Conservation (phyloP, 2,113 vertebrate genomes). For the Bubo scandiacus region DNA sequence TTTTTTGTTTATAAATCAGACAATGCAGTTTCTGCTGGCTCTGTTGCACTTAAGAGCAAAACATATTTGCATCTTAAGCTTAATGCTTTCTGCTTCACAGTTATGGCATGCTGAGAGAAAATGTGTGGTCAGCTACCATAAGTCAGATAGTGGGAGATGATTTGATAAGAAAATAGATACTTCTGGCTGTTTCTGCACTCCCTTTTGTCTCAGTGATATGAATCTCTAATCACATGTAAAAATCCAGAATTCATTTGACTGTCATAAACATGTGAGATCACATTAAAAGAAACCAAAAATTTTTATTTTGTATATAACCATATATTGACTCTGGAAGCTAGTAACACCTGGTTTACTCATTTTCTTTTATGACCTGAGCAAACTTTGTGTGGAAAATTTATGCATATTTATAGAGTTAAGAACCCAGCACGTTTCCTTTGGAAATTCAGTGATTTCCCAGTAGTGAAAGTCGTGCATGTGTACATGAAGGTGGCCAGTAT, state of each 20-base stretch:
- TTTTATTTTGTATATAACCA: neutral
- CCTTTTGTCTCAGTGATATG: neutral
- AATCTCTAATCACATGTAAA: neutral
- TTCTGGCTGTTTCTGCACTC: neutral
- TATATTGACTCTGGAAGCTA: neutral
- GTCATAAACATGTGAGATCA: neutral
- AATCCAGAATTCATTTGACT: neutral
- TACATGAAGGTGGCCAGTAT: neutral
- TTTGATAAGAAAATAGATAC: neutral
- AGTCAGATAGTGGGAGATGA: neutral
- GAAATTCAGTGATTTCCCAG: slow-evolving; percentile 48
- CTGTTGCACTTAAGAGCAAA: neutral
- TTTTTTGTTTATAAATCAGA: neutral
- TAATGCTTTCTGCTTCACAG: neutral
- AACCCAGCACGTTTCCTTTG: neutral
- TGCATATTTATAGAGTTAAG: slow-evolving; percentile 33
- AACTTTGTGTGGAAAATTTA: neutral
- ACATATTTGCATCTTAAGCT: neutral
- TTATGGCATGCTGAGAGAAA: neutral
- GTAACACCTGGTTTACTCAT: neutral
- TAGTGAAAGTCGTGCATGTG: neutral
- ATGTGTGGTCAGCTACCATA: neutral
- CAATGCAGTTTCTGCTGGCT: neutral
- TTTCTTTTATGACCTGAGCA: neutral
- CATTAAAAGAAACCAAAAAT: neutral